Evolutionary conservation across 1,140 invertebrate genomes (phyloP).

Genomic region (Leptinotarsa lineolata): DNA sequence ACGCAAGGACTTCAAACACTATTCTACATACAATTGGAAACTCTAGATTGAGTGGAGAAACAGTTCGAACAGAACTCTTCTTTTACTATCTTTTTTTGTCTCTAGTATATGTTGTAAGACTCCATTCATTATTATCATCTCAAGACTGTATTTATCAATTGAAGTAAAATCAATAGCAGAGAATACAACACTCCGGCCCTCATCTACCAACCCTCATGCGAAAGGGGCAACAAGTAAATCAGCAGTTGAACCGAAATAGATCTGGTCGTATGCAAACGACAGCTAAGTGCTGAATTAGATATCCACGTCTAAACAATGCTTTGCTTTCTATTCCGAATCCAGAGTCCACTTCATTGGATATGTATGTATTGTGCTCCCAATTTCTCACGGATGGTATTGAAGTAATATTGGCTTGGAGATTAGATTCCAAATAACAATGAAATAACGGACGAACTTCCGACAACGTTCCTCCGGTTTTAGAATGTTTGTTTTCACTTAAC

Average conservation of each 20-base stretch:
- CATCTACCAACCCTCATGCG: not conserved
- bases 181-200: no score
- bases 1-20: no score
- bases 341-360: conserved; percentile 4
- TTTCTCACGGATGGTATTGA: not conserved
- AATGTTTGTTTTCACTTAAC: conserved; percentile 17
- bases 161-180: no score
- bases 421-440: not conserved
- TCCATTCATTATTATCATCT: no score
- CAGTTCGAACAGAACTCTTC: no score
- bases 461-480: not conserved
- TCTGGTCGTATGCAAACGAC: conserved; percentile 9
- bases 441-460: not conserved
- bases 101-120: no score
- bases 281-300: conserved; percentile 8
- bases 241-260: conserved; percentile 1
- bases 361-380: conserved; percentile 8
- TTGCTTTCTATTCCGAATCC: not conserved
- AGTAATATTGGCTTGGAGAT: not conserved
- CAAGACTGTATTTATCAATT: no score
- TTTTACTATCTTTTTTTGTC: no score
- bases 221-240: conserved; percentile 19
- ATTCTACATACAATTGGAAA: no score
- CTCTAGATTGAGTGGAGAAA: no score
- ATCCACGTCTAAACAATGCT: conserved; percentile 18